Base-by-base conservation (phyloP, 2,113 vertebrate species). In the Melanerpes aurifrons region DNA sequence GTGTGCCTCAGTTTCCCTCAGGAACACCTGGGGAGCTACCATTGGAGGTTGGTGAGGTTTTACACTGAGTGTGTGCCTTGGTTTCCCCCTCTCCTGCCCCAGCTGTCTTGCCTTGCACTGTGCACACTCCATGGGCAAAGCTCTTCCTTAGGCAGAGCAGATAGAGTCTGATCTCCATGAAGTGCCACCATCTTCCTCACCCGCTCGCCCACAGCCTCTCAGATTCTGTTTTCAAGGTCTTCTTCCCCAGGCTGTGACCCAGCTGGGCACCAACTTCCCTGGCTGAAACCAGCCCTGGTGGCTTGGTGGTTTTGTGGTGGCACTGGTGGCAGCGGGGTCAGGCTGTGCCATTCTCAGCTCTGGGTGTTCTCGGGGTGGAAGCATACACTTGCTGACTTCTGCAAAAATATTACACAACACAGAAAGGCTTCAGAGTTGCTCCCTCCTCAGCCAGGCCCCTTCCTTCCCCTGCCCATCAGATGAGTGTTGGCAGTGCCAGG, bases 301-400 rank as follows among this genome's bases (percentile, higher is more conserved):
- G 59, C 45, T 29, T 11, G 17, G 21, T 69, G 61, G 61, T 15
- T 73, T 86, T 16, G 7, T 5, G 22, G 54, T 45, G 78, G 45
- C 56, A 64, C 37, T 0, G 0, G 61, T 2, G 17, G 45, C 53
- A 25, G 19, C 0, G 1, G 70, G 61, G 10, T 79, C 0, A 0
- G 67, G 76, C 2, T 6, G 26, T 74, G 43, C 63, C 32, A 8
- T 7, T 2, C 6, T 22, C 48, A 40, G 12, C 50, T 73, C 64
- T 47, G 22, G 5, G 7, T 82, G 56, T 57, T 78, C 71, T 71
- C 0, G 3, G 67, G 61, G 29, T 1, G 12, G 78, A 87, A 82
- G 29, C 2, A 3, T 14, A 63, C 2, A 8, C 69, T 80, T 63
- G 66, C 43, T 73, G 48, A 80, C 57, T 83, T 80, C 14, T 29